Percentiles rank a stretch among this genome's conserved stretches.
phyloP scores from a whole-genome alignment of 2,113 vertebrate genomes.

The Callocephalon fimbriatum region DNA sequence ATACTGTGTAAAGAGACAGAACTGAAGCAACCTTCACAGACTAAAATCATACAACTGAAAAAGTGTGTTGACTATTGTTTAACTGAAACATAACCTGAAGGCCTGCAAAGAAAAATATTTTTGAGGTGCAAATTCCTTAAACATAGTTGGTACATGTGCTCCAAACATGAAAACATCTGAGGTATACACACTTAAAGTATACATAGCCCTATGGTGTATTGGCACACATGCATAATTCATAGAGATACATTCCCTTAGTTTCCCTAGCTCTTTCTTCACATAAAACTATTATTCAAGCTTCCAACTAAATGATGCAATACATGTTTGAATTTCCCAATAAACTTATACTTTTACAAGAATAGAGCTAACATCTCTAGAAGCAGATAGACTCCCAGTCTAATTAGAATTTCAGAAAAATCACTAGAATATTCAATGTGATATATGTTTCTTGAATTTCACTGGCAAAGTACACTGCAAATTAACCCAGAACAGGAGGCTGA shows the following conservation, averaged over 20 bases:
- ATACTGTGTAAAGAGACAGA: neutral
- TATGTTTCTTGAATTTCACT: neutral
- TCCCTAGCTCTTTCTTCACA: neutral
- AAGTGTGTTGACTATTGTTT: neutral
- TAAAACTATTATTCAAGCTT: neutral
- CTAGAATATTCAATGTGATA: neutral
- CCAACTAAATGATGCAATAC: neutral
- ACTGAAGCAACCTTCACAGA: neutral
- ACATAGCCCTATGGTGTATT: rapidly evolving
- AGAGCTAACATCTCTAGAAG: neutral
- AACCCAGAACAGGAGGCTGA: neutral
- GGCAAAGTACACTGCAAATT: neutral
- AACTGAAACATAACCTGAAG: neutral
- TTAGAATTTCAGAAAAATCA: neutral
- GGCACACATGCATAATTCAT: neutral
- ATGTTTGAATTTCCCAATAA: neutral
- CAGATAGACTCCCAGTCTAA: neutral
- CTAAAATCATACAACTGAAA: neutral
- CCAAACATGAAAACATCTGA: neutral
- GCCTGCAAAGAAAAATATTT: neutral
- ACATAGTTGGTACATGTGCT: neutral
- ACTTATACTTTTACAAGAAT: neutral
- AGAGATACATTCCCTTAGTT: neutral
- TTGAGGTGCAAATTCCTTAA: neutral
- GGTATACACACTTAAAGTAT: neutral